Conservation (phyloP, 2,797 vertebrate genomes). For the Rhinoraja longicauda region DNA sequence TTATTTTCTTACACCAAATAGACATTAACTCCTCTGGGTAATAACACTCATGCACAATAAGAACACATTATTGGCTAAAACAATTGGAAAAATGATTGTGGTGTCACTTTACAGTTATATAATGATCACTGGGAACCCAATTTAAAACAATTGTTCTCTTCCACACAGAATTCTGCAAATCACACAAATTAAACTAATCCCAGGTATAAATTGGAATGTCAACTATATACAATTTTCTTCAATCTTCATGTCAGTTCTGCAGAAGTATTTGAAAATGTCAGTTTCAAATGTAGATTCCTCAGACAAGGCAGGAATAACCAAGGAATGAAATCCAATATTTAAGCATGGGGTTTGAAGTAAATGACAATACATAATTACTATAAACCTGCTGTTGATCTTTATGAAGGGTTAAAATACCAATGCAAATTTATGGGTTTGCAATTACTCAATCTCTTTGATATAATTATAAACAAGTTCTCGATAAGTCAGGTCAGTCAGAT, state of each 20-base stretch:
- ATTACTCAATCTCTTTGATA: constrained; percentile 4
- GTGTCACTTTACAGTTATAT: not conserved
- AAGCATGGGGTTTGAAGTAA: not conserved
- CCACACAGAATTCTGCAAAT: not conserved
- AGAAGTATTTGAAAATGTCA: not conserved
- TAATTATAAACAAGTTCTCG: constrained; percentile 34
- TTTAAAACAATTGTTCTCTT: not conserved
- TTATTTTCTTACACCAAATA: too few relatives aligned
- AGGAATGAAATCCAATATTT: constrained; percentile 18
- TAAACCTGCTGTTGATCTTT: not conserved
- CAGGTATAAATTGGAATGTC: constrained; percentile 8
- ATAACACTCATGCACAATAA: not conserved
- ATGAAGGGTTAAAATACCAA: constrained; percentile 15
- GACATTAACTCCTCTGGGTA: not conserved
- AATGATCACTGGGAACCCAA: not conserved
- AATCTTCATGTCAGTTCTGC: not conserved
- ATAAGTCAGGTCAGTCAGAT: constrained; percentile 21
- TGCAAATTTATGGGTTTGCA: not conserved
- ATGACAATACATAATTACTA: constrained; percentile 1
- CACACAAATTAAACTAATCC: not conserved
- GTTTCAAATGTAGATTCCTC: not conserved
- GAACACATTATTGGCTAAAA: not conserved
- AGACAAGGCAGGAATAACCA: not conserved
- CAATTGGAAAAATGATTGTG: not conserved
- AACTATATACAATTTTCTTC: not conserved